Percentiles rank a stretch among this genome's conserved stretches.
phyloP scores from a whole-genome alignment of 2,113 vertebrate species.

The Boleophthalmus pectinirostris region DNA sequence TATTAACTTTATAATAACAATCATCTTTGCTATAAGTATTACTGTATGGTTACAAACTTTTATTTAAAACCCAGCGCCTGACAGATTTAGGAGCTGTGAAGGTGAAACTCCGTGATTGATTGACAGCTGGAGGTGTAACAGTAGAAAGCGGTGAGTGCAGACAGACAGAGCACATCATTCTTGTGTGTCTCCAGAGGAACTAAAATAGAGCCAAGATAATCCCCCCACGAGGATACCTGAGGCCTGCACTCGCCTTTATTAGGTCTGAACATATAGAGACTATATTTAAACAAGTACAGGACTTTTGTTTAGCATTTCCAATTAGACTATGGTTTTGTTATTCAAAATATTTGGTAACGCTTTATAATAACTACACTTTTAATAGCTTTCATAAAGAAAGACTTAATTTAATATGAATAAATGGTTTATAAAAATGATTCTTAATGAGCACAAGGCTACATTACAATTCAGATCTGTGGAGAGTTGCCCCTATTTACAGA shows the following conservation, averaged over 20 bases:
- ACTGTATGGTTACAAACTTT: not conserved
- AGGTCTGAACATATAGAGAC: constrained; percentile 40
- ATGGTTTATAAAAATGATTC: too few relatives aligned
- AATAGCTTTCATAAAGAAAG: too few relatives aligned
- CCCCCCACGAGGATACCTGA: constrained; percentile 60
- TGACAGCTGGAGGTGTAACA: constrained; percentile 34
- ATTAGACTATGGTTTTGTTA: not conserved
- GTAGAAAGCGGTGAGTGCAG: constrained; percentile 14
- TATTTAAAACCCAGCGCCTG: not conserved
- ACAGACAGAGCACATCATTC: constrained; percentile 55
- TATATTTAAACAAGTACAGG: constrained; percentile 62
- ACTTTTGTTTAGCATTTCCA: not conserved
- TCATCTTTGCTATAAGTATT: not conserved
- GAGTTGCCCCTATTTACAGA: too few relatives aligned
- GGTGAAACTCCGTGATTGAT: constrained; percentile 10
- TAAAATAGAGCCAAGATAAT: constrained; percentile 75
- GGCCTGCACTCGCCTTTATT: constrained; percentile 42
- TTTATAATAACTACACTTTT: too few relatives aligned
- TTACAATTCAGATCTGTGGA: too few relatives aligned
- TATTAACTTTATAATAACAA: not conserved
- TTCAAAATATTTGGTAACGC: too few relatives aligned
- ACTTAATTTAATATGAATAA: too few relatives aligned
- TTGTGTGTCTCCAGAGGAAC: constrained; percentile 44
- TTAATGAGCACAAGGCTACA: too few relatives aligned
- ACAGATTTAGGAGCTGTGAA: constrained; percentile 9